phyloP scores from a whole-genome alignment of 2,888 invertebrate genomes.

The Coenonympha arcania region DNA sequence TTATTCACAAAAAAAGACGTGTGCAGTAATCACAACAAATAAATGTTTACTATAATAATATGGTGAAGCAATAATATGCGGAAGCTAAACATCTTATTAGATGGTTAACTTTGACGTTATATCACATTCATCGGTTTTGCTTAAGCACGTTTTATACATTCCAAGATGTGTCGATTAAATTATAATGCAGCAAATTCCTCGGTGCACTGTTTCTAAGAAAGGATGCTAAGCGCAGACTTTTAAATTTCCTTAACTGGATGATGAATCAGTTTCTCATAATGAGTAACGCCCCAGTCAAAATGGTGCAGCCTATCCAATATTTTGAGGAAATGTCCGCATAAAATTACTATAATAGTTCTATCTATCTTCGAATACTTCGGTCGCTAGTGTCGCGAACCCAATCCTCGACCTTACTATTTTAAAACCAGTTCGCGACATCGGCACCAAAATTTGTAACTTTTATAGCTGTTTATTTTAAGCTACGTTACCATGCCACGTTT shows the following conservation, averaged over 20 bases:
- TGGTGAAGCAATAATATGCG: neutral
- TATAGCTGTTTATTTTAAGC: too few species aligned
- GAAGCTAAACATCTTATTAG: neutral
- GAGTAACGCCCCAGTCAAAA: neutral
- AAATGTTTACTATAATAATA: neutral
- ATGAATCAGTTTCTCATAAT: neutral
- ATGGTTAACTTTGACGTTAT: neutral
- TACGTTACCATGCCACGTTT: too few species aligned
- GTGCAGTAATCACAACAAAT: neutral
- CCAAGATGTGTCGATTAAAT: neutral
- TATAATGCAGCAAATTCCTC: conserved; percentile 10
- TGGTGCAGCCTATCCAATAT: neutral
- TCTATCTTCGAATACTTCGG: too few species aligned
- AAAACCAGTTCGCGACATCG: too few species aligned
- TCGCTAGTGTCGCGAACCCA: too few species aligned
- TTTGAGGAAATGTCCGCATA: too few species aligned
- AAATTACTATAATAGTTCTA: too few species aligned
- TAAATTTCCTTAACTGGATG: neutral
- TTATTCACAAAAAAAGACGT: neutral
- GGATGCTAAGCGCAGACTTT: neutral
- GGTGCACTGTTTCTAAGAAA: conserved; percentile 4
- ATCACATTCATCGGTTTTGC: neutral
- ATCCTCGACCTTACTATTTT: too few species aligned
- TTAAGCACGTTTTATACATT: conserved; percentile 1
- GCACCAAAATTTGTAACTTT: too few species aligned